Conservation (phyloP, 2,888 invertebrate genomes). For the Noctua janthina region DNA sequence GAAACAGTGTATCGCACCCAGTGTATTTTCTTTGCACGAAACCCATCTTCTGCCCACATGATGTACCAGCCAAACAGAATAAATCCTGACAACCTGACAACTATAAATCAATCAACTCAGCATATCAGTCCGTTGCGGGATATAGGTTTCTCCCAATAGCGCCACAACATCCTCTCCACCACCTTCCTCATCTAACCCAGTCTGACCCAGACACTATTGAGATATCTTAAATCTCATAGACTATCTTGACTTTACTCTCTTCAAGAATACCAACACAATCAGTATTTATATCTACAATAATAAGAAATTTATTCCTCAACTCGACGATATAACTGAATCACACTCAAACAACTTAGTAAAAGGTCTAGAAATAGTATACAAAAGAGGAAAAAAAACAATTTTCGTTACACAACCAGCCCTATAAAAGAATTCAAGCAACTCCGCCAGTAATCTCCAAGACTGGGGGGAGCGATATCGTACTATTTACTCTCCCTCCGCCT, state of each 20-base stretch:
- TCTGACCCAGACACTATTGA: neutral
- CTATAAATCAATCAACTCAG: neutral
- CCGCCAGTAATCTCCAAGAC: slow-evolving; percentile 62
- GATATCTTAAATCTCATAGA: neutral
- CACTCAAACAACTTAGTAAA: neutral
- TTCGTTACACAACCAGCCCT: slow-evolving; percentile 59
- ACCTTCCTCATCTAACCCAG: neutral
- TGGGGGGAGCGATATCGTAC: slow-evolving; percentile 56
- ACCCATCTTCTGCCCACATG: no score
- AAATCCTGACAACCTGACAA: no score
- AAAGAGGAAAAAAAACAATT: neutral
- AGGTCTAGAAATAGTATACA: neutral
- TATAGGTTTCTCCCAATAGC: neutral
- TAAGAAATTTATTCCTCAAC: neutral
- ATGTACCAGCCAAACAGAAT: no score
- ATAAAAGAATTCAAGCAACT: slow-evolving; percentile 54
- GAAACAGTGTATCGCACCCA: no score
- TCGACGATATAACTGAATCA: neutral
- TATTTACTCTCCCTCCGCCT: slow-evolving; percentile 59
- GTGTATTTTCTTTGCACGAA: no score
- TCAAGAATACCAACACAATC: neutral
- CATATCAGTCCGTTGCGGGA: neutral
- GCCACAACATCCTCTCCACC: neutral
- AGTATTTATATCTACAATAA: neutral
- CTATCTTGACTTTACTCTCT: neutral